Percentiles rank a stretch among this genome's conserved stretches.
Evolutionary conservation across 2,113 vertebrate genomes (phyloP).

Genomic region (Pipra filicauda): DNA sequence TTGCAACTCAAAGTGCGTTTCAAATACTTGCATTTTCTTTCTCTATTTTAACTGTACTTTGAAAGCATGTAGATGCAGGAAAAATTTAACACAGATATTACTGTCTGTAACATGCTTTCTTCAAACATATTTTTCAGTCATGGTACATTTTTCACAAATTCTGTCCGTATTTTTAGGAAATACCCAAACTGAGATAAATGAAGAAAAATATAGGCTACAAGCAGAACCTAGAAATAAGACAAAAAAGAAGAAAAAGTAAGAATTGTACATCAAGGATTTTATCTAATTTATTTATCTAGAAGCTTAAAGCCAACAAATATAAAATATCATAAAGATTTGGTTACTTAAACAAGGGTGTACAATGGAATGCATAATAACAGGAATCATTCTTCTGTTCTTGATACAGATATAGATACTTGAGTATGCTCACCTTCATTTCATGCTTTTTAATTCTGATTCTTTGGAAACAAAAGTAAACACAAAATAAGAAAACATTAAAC

Average conservation of each 20-base stretch:
- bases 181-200: background rate
- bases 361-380: background rate
- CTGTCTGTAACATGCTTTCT: background rate
- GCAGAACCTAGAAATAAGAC: background rate
- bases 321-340: background rate
- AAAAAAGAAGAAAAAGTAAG: background rate
- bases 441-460: slow-evolving; percentile 27
- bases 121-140: background rate
- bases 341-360: background rate
- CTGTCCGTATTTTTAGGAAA: background rate
- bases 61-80: background rate
- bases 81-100: background rate
- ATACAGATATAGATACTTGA: background rate
- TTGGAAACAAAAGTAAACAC: slow-evolving; percentile 20
- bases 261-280: background rate
- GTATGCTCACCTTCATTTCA: background rate
- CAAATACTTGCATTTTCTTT: background rate
- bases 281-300: background rate
- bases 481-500: background rate
- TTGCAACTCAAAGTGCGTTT: background rate
- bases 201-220: background rate
- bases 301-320: background rate
- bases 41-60: background rate
- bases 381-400: background rate
- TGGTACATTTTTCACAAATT: background rate